These are phyloP conservation scores for Scrobipalpa atriplicella DNA, from an alignment of 2,888 invertebrate genomes.

Conservation along the genomic window DNA sequence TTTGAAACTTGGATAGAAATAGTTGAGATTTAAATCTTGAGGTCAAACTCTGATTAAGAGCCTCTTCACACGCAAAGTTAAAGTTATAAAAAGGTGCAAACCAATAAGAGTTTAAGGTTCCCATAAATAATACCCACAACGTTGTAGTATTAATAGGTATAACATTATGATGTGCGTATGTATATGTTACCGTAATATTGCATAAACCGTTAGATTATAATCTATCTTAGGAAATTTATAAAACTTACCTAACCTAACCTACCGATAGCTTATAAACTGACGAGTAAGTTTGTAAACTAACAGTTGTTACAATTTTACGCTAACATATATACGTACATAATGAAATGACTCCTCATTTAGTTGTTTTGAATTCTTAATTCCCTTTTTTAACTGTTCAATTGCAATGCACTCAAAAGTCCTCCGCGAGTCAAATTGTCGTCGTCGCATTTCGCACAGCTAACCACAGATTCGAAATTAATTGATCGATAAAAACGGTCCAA, in stretches of 20 bases:
- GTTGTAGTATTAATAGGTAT: too few relatives aligned
- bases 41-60: conserved; percentile 25
- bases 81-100: conserved; percentile 15
- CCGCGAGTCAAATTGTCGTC: not conserved
- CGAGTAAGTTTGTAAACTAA: too few relatives aligned
- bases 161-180: too few relatives aligned
- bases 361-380: not conserved
- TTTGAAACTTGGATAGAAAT: conserved; percentile 8
- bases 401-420: not conserved
- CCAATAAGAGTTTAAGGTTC: not conserved
- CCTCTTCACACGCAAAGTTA: conserved; percentile 22
- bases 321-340: too few relatives aligned
- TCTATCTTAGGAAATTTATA: too few relatives aligned
- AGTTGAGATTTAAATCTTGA: conserved; percentile 17
- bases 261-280: too few relatives aligned
- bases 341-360: too few relatives aligned
- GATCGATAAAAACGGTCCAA: conserved; percentile 59
- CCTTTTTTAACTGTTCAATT: not conserved
- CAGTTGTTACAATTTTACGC: too few relatives aligned
- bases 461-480: conserved; percentile 58
- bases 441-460: conserved; percentile 6
- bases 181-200: too few relatives aligned
- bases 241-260: too few relatives aligned
- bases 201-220: too few relatives aligned
- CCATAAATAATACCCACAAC: conserved; percentile 13